Base-by-base conservation (phyloP, 1,140 invertebrate genomes). In the Solenopsis invicta region DNA sequence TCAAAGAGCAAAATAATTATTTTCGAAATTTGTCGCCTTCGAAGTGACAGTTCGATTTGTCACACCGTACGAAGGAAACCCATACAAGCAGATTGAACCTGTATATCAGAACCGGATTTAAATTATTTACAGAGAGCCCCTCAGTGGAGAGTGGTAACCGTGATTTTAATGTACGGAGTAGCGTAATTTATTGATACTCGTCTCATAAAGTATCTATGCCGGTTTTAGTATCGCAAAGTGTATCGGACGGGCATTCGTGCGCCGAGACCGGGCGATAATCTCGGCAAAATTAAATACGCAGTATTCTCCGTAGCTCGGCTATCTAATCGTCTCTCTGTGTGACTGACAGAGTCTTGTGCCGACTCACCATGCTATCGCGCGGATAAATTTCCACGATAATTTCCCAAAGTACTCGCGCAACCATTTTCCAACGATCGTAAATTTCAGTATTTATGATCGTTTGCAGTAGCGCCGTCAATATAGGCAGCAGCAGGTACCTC, bases 251-350 rank as follows among this genome's bases (percentile, higher is more conserved):
- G 61, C 64, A 56, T 12, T 74, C 24, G 74, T 18, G n/a, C 69
- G 71, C 41, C 12, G 62, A 67, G 77, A 54, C 48, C 62, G 21
- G 13, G 34, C 21, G 77, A 89, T 89, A 90, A 89, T 90, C 88
- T 87, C 81, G 66, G 37, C 88, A 78, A 84, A 89, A 74, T 90
- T 90, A 84, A 89, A 78, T 74, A 78, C 88, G 88, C 78, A 87
- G 69, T 89, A 87, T 61, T 80, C 77, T 87, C 24, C 66, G 62
- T 69, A 62, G 13, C 71, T 61, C 66, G 82, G 77, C 61, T 90
- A 90, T 90, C 88, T 90, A 90, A 90, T 90, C 89, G 78, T 89
- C 88, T 41, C 54, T 69, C 21, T 21, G 41, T 89, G 87, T 84
- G 84, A 75, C 54, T 29, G 84, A 86, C 61, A 69, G n/a, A 48